Evolutionary conservation across 1,140 invertebrate species (phyloP), one percentile per base, ranked within the genome.

Genomic region (Lineus longissimus): DNA sequence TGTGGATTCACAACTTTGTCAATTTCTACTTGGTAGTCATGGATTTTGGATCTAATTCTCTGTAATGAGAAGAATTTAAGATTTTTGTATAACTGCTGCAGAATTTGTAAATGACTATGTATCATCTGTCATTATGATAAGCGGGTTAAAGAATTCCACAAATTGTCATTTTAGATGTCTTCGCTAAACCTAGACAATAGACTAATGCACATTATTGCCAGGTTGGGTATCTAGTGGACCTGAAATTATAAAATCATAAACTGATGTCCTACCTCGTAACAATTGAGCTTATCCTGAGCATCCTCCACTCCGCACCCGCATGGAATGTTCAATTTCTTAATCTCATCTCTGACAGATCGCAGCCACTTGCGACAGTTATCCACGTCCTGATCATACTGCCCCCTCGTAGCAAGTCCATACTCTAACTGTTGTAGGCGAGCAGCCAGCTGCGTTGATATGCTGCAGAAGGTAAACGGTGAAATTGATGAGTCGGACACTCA

Each of bases 261-360:
- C n/a, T n/a, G n/a, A n/a, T 7, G 25, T 25, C 36, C 60, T 41
- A 74, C 79, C 72, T 81, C 71, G 62, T 68, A 78, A 40, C 65
- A 64, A 33, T 72, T 59, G 2, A 78, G 59, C 1, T 68, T 31
- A 15, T 61, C 58, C 57, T 76, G 72, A 25, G 76, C 80, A 69
- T 83, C 82, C 59, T 78, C 67, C 9, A 78, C 69, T 29, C 88
- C 88, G 2, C 88, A 88, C 17, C 94, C 93, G 59, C 95, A 88
- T 1, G 93, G 92, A 77, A 89, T 90, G 71, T 90, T 91, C 0
- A 94, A 80, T 55, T 90, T 87, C 68, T 91, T 89, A 0, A 96
- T 78, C 74, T 94, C 89, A 59, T 87, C 87, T 76, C 94, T 90
- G 27, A 95, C 88, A 56, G 56, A 43, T 2, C 62, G 47, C 22